phyloP scores from a whole-genome alignment of 2,113 vertebrate genomes.

The Saimiri boliviensis region DNA sequence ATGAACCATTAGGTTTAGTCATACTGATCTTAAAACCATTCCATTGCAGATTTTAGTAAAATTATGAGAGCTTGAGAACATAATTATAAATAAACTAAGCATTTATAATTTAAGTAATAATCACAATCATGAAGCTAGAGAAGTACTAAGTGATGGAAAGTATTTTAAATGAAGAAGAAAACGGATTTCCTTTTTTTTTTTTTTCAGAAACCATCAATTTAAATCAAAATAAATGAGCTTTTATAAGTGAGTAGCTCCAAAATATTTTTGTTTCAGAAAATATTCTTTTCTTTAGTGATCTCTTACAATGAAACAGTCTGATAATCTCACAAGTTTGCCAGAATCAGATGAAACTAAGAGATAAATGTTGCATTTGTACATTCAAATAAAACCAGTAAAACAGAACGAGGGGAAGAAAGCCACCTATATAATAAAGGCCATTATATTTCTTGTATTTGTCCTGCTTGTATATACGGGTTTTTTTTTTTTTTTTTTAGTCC shows the following conservation, averaged over 20 bases:
- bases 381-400: background rate
- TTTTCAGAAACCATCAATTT: background rate
- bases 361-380: background rate
- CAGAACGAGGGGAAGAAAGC: background rate
- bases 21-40: background rate
- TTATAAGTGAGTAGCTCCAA: background rate
- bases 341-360: background rate
- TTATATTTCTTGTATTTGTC: background rate
- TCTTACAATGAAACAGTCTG: background rate
- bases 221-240: background rate
- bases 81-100: conserved; percentile 62
- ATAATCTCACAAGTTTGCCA: background rate
- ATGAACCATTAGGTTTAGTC: background rate
- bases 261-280: background rate
- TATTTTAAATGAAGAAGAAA: background rate
- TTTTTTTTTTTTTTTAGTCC: background rate
- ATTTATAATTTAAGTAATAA: conserved; percentile 65
- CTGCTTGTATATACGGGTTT: background rate
- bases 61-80: conserved; percentile 58
- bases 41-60: background rate
- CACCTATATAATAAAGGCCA: background rate
- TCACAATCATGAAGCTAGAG: conserved; percentile 75
- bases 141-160: conserved; percentile 73
- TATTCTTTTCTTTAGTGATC: background rate
- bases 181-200: background rate